These are phyloP conservation scores for Leptodactylus fuscus DNA, from an alignment of 2,113 vertebrate species.

Conservation along the genomic window DNA sequence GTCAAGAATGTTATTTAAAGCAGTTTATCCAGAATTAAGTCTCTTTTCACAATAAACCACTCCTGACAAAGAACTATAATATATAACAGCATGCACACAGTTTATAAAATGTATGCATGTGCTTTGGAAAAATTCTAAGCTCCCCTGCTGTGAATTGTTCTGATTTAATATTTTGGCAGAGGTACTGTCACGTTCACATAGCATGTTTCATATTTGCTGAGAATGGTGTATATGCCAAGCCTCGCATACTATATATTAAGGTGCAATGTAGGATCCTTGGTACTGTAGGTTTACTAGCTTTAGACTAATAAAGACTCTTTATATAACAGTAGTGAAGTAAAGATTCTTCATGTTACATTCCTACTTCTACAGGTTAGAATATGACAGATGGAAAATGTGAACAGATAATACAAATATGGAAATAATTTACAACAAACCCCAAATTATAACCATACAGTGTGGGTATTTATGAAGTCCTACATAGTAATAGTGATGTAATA, in stretches of 20 bases:
- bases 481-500: too few species aligned
- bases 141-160: constrained; percentile 45
- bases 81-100: constrained; percentile 23
- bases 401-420: too few species aligned
- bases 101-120: constrained; percentile 20
- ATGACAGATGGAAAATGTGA: too few species aligned
- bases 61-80: constrained; percentile 19
- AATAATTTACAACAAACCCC: too few species aligned
- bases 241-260: neutral
- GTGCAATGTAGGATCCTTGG: neutral
- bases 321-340: neutral
- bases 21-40: too few species aligned
- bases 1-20: too few species aligned
- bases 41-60: neutral
- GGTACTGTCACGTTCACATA: constrained; percentile 36
- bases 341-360: too few species aligned
- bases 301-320: neutral
- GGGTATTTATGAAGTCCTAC: too few species aligned
- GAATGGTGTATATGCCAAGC: constrained; percentile 14
- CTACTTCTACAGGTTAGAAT: too few species aligned
- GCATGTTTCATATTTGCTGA: constrained; percentile 36
- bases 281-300: neutral
- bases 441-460: too few species aligned
- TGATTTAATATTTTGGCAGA: constrained; percentile 42
- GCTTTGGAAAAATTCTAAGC: constrained; percentile 27